Evolutionary conservation across 2,113 vertebrate genomes (phyloP).

Genomic region (Marcusenius ussheri): DNA sequence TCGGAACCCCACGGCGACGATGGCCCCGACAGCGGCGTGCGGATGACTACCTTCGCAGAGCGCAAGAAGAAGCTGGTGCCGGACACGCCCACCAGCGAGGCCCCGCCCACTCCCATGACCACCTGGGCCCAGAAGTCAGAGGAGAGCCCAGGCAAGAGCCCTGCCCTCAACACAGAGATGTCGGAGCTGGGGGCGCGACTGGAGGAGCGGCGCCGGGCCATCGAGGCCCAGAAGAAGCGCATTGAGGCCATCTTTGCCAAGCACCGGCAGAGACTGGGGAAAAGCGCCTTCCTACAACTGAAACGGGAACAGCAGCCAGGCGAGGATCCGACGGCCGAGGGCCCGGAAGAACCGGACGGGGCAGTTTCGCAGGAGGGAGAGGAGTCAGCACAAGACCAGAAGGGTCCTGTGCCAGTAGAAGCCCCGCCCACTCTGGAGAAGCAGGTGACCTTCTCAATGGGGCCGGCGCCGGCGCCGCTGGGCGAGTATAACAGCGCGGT

Average conservation of each 20-base stretch:
- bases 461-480: constrained; percentile 48
- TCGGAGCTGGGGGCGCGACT: constrained; percentile 70
- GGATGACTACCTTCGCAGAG: constrained; percentile 88
- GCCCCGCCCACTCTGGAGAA: constrained; percentile 37
- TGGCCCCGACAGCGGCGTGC: constrained; percentile 63
- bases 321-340: constrained; percentile 32
- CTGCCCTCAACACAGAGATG: constrained; percentile 76
- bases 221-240: constrained; percentile 86
- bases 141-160: constrained; percentile 66
- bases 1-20: constrained; percentile 32
- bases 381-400: constrained; percentile 44
- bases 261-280: constrained; percentile 80
- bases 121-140: constrained; percentile 57
- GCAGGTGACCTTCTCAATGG: constrained; percentile 53
- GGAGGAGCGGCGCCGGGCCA: constrained; percentile 83
- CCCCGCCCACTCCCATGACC: constrained; percentile 42
- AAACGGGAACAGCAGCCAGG: constrained; percentile 59
- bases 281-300: constrained; percentile 77
- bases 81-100: constrained; percentile 45
- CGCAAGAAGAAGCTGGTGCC: constrained; percentile 71
- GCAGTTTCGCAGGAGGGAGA: background rate
- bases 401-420: constrained; percentile 32
- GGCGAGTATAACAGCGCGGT: constrained; percentile 85
- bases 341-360: constrained; percentile 38
- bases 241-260: constrained; percentile 91